Base-by-base conservation (phyloP, 2,113 vertebrate species). In the Motacilla tschutschensis region DNA sequence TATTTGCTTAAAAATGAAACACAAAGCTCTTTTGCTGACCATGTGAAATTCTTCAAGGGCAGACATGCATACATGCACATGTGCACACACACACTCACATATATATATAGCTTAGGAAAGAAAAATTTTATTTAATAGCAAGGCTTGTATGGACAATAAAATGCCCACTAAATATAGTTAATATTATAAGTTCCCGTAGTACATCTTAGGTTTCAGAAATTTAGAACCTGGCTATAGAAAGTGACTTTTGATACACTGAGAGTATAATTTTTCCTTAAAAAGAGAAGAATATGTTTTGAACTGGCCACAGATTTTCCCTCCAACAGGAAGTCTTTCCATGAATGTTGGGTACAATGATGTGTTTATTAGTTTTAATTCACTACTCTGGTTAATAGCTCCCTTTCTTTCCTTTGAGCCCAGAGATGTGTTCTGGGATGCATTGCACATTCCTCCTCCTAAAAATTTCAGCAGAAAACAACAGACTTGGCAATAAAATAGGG, bases 351-450 rank as follows among this genome's bases (percentile, higher is more conserved):
- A 51, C 50, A 83, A 77, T 29, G 10, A 88, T 70, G 90, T 80
- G 75, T 84, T 88, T 90, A 94, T 90, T 90, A 70, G 44, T 76
- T 84, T 84, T 88, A 70, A 89, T 86, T 91, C 4, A 2, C 54
- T 82, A 40, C 70, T 86, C 78, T 79, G 65, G 53, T 71, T 90
- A 59, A 40, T 70, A 82, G 31, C 28, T 74, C 41, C 7, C 50
- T 88, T 50, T 69, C 29, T 79, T 71, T 76, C 73, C 85, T 91
- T 66, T 79, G 64, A 92, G 47, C 9, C 14, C 24, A 82, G 63
- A 1, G 1, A 35, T 76, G 33, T 79, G 47, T 75, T 91, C 50
- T 64, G 46, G 69, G 80, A 81, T 92, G 66, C 0, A 1, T 67
- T 87, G 62, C 48, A 59, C 0, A 2, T 41, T 76, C 44, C 69